Evolutionary conservation across 2,113 vertebrate species (phyloP), one percentile per base, ranked within the genome.

Genomic region (Dendrocopos noguchii): DNA sequence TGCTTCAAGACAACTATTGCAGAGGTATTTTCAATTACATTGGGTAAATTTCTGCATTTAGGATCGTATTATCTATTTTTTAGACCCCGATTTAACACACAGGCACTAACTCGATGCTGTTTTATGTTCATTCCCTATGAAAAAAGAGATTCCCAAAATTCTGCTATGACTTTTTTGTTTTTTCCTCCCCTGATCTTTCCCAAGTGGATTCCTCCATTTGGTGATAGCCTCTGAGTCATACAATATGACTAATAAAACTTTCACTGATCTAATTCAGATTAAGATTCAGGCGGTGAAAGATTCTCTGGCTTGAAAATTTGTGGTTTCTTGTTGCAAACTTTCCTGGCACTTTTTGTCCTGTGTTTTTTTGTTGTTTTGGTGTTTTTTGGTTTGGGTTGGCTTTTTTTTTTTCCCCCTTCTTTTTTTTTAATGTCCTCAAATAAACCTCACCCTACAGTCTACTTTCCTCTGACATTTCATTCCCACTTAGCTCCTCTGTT

Each of bases 71-170:
- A 53, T 27, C 10, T 47, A 0, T 22, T n/a, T 22, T 63, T 61
- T 55, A 36, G 21, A 47, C 34, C 18, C 4, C 22, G 46, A 56
- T 60, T 36, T 56, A 71, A 60, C 25, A 80, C 28, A 12, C 15
- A 42, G 13, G 5, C 60, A 76, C 25, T 19, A 50, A 44, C 20
- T 15, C 1, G 0, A 34, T 10, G 33, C 4, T 10, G 0, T 8
- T 80, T 79, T 50, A 60, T 44, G 3, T 15, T 47, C 50, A 42
- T 34, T 64, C n/a, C 21, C 4, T 14, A 8, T 0, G 3, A 55
- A 46, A 73, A 46, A 36, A 63, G 19, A 0, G 2, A 55, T 47
- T 72, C 47, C 56, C n/a, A 71, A 16, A 66, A 78, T 28, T 56
- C 77, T 29, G 65, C 46, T 50, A 33, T 25, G 25, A 44, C 28